These are phyloP conservation scores for Thalassophryne amazonica DNA, from an alignment of 2,797 vertebrate genomes.

Conservation along the genomic window DNA sequence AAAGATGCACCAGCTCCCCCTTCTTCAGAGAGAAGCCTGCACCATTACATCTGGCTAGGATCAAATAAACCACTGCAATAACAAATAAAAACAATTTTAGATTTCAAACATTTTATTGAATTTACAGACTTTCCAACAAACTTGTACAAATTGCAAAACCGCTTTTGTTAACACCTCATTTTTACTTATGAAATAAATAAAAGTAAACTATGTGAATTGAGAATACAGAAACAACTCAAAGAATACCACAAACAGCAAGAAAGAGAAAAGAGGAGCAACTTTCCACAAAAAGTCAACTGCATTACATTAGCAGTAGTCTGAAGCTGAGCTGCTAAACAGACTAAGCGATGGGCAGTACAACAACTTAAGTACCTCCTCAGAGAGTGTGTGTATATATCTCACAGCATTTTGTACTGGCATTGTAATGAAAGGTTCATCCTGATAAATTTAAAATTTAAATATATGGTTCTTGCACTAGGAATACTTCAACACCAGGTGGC, in stretches of 20 bases:
- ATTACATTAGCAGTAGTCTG: slow-evolving; percentile 29
- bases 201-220: slow-evolving; percentile 62
- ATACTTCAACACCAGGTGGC: slow-evolving; percentile 58
- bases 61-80: background rate
- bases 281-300: slow-evolving; percentile 35
- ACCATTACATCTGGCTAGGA: no score
- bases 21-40: no score
- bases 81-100: slow-evolving; percentile 8
- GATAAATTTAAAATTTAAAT: slow-evolving; percentile 8
- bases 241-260: slow-evolving; percentile 38
- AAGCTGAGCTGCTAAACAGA: slow-evolving; percentile 26
- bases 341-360: slow-evolving; percentile 10
- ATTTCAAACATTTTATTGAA: slow-evolving; percentile 80
- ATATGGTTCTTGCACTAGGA: slow-evolving; percentile 24
- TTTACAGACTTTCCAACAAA: slow-evolving; percentile 79
- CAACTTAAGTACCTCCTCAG: slow-evolving; percentile 28
- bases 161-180: slow-evolving; percentile 75
- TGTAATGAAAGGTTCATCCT: slow-evolving; percentile 4
- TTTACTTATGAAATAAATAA: slow-evolving; percentile 69
- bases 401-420: slow-evolving; percentile 24
- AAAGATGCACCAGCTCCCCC: no score
- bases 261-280: slow-evolving; percentile 41
- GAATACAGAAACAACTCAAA: slow-evolving; percentile 56
- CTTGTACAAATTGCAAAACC: slow-evolving; percentile 82
- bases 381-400: slow-evolving; percentile 3